Base-by-base conservation (phyloP, 2,888 invertebrate genomes). In the Andrena trimmerana region DNA sequence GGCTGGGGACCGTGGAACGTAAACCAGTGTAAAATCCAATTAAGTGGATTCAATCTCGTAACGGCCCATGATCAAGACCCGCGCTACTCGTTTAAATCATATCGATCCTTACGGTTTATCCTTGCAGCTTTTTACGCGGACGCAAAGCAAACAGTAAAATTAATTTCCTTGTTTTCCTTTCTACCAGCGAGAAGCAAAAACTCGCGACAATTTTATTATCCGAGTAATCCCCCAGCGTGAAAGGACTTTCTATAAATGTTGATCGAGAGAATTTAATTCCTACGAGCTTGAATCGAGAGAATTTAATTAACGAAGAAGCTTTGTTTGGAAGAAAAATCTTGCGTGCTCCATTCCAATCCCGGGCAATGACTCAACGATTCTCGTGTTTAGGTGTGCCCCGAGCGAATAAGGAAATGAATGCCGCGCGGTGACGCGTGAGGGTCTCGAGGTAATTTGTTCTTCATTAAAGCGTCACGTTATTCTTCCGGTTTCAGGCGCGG, bases 1-100 rank as follows among this genome's bases (percentile, higher is more conserved):
- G 29, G 4, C 29, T 50, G 16, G 2, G 24, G 10, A 59, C 29
- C 13, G 50, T 59, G 54, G 62, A 67, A 74, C 27, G 62, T 74
- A 67, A 73, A 68, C 54, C 63, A 42, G 74, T 74, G 78, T 63
- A 52, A 68, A 78, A 78, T 78, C 57, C 78, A 78, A 79, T 75
- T 76, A 63, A 36, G 50, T 33, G 65, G 50, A 59, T 65, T 57
- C 59, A 54, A 62, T 78, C 54, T 57, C 33, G 57, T 24, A 57
- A 57, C 24, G 57, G 57, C 0, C 10, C 48, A 2, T 29, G 48
- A 74, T 75, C 68, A 54, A 65, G 50, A 42, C 16, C 16, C 42
- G 33, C 13, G 13, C 27, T 4, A 4, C 16, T 1, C 52, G 74
- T 69, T 31, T 24, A 60, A 59, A 54, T 50, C 24, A n/a, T n/a